Evolutionary conservation across 2,113 vertebrate species (phyloP).

Genomic region (Dolichallabes microphthalmus): DNA sequence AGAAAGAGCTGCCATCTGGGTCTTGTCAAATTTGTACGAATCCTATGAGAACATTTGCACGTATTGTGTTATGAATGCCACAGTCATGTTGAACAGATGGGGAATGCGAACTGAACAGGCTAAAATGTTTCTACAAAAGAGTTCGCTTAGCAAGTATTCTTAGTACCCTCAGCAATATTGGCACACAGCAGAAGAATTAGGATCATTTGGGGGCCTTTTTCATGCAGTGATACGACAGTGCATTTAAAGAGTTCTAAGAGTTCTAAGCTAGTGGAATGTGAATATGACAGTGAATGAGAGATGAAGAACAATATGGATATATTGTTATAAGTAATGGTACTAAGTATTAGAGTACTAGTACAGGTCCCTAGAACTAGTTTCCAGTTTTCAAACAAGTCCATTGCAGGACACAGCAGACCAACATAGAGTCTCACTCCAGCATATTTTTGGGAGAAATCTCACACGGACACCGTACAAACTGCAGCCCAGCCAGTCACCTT

Average conservation of each 20-base stretch:
- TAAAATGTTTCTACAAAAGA: constrained; percentile 14
- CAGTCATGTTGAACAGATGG: constrained; percentile 22
- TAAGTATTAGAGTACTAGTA: no score
- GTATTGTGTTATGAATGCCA: constrained; percentile 30
- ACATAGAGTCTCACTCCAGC: no score
- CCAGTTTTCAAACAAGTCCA: no score
- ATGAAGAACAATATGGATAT: constrained; percentile 2
- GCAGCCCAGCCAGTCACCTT: neutral
- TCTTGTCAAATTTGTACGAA: constrained; percentile 35
- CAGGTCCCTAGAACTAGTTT: no score
- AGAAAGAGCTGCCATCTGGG: constrained; percentile 30
- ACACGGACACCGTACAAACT: neutral
- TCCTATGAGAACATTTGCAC: constrained; percentile 22
- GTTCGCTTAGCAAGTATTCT: constrained; percentile 15
- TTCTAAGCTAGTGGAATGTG: neutral
- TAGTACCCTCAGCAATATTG: neutral
- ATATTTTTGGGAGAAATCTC: neutral
- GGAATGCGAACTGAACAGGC: constrained; percentile 2
- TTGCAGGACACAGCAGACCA: no score
- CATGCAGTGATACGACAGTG: neutral
- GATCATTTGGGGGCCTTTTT: neutral
- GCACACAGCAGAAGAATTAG: neutral
- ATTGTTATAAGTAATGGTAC: neutral
- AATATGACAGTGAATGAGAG: neutral
- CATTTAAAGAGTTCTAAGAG: neutral